Evolutionary conservation across 2,888 invertebrate species (phyloP).

Genomic region (Adela reaumurella): DNA sequence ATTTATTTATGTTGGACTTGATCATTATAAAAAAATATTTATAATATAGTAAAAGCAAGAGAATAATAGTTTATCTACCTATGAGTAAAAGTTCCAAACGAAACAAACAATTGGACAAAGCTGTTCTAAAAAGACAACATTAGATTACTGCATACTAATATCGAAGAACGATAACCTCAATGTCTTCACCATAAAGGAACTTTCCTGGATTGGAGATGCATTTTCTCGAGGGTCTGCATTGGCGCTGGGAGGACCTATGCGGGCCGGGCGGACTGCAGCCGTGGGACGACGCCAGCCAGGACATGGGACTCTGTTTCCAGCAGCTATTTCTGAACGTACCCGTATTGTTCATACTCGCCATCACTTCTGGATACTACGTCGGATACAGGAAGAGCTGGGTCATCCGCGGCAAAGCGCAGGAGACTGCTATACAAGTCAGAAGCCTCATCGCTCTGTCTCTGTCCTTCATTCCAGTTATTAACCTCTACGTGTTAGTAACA

Average conservation of each 20-base stretch:
- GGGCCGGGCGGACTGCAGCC: slow-evolving; percentile 68
- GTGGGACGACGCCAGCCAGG: slow-evolving; percentile 66
- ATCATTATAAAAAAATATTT: too few species aligned
- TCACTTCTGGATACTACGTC: slow-evolving; percentile 76
- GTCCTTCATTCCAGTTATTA: slow-evolving; percentile 63
- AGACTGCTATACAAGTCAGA: slow-evolving; percentile 62
- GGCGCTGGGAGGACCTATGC: slow-evolving; percentile 77
- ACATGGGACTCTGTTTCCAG: slow-evolving; percentile 84
- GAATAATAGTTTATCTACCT: too few species aligned
- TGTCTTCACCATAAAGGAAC: too few species aligned
- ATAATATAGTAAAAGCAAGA: too few species aligned
- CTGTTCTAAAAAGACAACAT: too few species aligned
- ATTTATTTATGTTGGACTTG: too few species aligned
- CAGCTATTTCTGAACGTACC: slow-evolving; percentile 77
- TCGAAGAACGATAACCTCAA: too few species aligned
- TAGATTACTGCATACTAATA: too few species aligned
- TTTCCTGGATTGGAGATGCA: too few species aligned
- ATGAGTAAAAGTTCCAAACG: too few species aligned
- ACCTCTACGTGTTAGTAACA: slow-evolving; percentile 62
- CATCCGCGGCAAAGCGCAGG: slow-evolving; percentile 59
- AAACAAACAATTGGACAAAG: too few species aligned
- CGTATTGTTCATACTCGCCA: slow-evolving; percentile 66
- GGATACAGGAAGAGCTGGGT: slow-evolving; percentile 65
- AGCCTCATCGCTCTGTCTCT: slow-evolving; percentile 61
- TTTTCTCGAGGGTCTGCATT: slow-evolving; percentile 26